Evolutionary conservation across 1,140 invertebrate genomes (phyloP), one percentile per base, ranked within the genome.

Genomic region (Drosophila rufa): DNA sequence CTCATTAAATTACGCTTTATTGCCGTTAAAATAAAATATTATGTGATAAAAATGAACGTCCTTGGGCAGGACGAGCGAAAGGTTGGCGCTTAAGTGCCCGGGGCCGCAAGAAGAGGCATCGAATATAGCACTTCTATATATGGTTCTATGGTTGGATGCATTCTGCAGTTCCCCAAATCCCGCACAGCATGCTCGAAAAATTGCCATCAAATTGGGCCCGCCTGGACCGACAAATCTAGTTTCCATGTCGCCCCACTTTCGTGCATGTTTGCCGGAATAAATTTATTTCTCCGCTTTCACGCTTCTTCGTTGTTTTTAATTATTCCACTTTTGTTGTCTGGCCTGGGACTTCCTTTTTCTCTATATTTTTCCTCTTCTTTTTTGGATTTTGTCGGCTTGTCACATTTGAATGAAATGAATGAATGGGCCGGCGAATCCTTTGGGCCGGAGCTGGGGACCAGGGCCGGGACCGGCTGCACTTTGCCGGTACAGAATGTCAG

Each of bases 1-100:
- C 86, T 90, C 85, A 91, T 90, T 90, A 90, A 90, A 90, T 90
- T 90, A 85, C 85, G 86, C 86, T 90, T 90, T 90, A 90, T 90
- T 91, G 86, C 86, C 85, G 81, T 90, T 90, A 90, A 90, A 90
- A 90, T 90, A 90, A 90, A 85, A 91, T 90, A 90, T 90, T 75
- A 90, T 90, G 85, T 90, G 85, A 90, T 90, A 90, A 90, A 90
- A 90, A 90, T 77, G 75, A 79, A 67, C 55, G 73, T 46, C 65
- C 40, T 55, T 40, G 64, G 40, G 73, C 55, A 53, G 71, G 70
- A 60, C 70, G 80, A 62, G 65, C 71, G 73, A 84, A 65, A 69
- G 78, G 78, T 76, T 79, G 83, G 76, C 51, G 25, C 65, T 69
- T 47, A 68, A 70, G 74, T 40, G 64, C 38, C 36, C 9, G 56